phyloP scores from a whole-genome alignment of 2,113 vertebrate species.

The Mesembrinibis cayennensis region DNA sequence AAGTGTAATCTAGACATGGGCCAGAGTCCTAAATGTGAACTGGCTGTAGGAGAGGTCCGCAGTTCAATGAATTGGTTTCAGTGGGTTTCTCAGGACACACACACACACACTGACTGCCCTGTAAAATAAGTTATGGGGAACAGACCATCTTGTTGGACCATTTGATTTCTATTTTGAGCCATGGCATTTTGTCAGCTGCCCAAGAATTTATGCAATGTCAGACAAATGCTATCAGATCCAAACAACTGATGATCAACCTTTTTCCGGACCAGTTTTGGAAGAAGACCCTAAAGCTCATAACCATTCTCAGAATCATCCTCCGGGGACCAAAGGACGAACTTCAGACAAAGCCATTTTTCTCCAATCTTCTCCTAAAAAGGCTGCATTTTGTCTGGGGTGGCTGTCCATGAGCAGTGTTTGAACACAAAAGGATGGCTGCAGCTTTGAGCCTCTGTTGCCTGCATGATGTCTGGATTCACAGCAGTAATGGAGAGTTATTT shows the following conservation, averaged over 20 bases:
- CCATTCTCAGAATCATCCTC: neutral
- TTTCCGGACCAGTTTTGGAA: neutral
- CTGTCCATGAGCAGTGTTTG: neutral
- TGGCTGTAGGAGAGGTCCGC: neutral
- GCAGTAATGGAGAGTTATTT: neutral
- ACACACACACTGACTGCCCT: neutral
- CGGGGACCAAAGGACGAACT: neutral
- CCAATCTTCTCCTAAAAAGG: neutral
- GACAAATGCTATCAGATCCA: neutral
- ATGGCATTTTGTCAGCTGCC: neutral
- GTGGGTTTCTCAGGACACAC: neutral
- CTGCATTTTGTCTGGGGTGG: neutral
- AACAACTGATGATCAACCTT: neutral
- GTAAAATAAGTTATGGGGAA: neutral
- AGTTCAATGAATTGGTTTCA: rapidly evolving
- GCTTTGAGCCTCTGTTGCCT: neutral
- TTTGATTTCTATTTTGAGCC: constrained; percentile 12
- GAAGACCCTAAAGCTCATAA: neutral
- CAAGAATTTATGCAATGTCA: neutral
- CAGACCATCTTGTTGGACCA: neutral
- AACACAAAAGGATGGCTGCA: neutral
- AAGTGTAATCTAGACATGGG: neutral
- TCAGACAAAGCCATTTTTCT: neutral
- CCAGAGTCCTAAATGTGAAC: neutral
- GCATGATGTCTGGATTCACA: neutral